Evolutionary conservation across 2,888 invertebrate species (phyloP), one percentile per base, ranked within the genome.

Genomic region (Willowsia nigromaculata): DNA sequence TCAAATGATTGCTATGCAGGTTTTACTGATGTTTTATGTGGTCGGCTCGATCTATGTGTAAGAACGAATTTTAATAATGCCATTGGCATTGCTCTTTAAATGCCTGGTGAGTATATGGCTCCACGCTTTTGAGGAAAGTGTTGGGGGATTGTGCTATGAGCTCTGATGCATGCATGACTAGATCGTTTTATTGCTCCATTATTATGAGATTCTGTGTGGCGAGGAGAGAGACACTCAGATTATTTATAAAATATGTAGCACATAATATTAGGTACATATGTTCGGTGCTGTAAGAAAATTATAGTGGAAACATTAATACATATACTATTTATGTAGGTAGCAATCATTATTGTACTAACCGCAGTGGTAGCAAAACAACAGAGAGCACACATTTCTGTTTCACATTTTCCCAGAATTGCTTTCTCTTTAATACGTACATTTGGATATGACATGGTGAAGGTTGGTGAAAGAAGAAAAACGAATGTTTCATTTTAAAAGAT

Each of bases 151-250:
- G 71, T 50, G 68, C 56, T 56, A 71, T 71, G 81, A 71, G 86
- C 71, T 87, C 65, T 81, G 81, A 87, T 81, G 53, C 81, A 81
- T 87, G 86, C 86, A 87, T 87, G 86, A 87, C 86, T 81, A 87
- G 86, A 81, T 50, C 68, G 81, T 81, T 87, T 87, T 87, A 87
- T 87, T 87, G 56, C 86, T 68, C 86, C 80, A 81, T 87, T 87
- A 81, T 87, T 87, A 87, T 50, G 56, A 80, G 37, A 33, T 30
- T 43, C 30, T 68, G 40, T 68, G 40, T 7, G 40, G 37, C 18
- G 7, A 33, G 3, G 59, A 7, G 85, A 74, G 15, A 65, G 11
- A 22, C 15, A 56, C 4, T 56, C 18, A 7, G 5, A 6, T 37
- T 37, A 9, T 37, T 37, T 6, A 37, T 4, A 4, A 37, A 9